Base-by-base conservation (phyloP, 2,113 vertebrate genomes). In the Osmerus mordax region DNA sequence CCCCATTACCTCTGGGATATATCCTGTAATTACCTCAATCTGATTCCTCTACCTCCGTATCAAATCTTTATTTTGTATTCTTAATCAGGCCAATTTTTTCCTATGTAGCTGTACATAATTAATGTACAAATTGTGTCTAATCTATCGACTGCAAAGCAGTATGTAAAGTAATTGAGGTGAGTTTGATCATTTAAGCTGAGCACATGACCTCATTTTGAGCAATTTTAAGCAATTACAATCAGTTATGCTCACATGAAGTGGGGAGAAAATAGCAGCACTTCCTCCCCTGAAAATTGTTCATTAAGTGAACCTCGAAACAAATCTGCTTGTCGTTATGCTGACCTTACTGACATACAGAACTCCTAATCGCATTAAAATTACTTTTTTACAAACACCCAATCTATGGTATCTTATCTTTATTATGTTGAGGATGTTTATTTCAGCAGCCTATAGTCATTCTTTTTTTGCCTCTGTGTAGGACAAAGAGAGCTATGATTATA, bases 161-260 rank as follows among this genome's bases (percentile, higher is more conserved):
- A 36, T 36, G 32, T 36, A 16, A 29, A 29, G 66, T 66, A 76
- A 74, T 53, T 67, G 11, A 69, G 19, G 18, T 36, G 69, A 3
- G 2, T 74, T 77, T 74, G 58, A 72, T 74, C 8, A 9, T 67
- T 69, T 63, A 72, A 86, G 69, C 69, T 71, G 11, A 19, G 78
- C 61, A 63, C 68, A 62, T 47, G 53, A 72, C 64, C 23, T 79
- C 32, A 78, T 78, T 81, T 68, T 67, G 59, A 77, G 56, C 13
- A 80, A 81, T 87, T 83, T 83, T 73, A 72, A 72, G 65, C 77
- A 59, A 78, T 84, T 85, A 81, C 32, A 80, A 84, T 86, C 77
- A 82, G 74, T 56, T 72, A 32, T 75, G 51, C 55, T 67, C 65
- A 54, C 8, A 19, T 60, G 62, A 74, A 70, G 75, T 59, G 54